Percentiles rank a stretch among this genome's conserved stretches.
phyloP scores from a whole-genome alignment of 2,797 vertebrate genomes.

The Centroberyx gerrardi region DNA sequence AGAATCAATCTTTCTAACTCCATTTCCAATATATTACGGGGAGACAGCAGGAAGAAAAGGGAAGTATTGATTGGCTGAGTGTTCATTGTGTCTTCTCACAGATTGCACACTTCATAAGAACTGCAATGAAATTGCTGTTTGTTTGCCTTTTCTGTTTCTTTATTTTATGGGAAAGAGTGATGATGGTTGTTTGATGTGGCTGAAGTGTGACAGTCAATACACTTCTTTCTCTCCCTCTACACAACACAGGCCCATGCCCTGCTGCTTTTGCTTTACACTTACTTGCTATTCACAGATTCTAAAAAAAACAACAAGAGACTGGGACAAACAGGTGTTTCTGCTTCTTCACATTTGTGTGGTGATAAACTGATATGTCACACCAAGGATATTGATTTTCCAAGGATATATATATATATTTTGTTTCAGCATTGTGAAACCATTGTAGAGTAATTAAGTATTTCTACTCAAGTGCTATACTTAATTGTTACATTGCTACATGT shows the following conservation, averaged over 20 bases:
- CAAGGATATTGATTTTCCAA: neutral
- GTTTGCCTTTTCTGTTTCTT: slow-evolving; percentile 76
- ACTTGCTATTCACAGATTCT: slow-evolving; percentile 24
- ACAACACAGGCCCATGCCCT: neutral
- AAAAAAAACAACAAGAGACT: neutral
- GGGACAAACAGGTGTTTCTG: no score
- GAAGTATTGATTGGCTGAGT: slow-evolving; percentile 86
- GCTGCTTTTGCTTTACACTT: slow-evolving; percentile 22
- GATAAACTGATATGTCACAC: slow-evolving; percentile 10
- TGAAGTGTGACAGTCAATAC: slow-evolving; percentile 71
- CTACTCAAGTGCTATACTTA: neutral
- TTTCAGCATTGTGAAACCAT: neutral
- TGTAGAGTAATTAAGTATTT: neutral
- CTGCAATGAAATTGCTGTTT: slow-evolving; percentile 81
- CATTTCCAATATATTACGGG: slow-evolving; percentile 88
- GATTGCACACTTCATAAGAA: slow-evolving; percentile 85
- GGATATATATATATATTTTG: no score
- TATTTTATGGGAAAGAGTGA: slow-evolving; percentile 76
- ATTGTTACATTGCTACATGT: neutral
- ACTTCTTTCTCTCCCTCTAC: slow-evolving; percentile 43
- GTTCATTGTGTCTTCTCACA: slow-evolving; percentile 82
- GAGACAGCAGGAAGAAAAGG: slow-evolving; percentile 78
- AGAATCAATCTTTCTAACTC: slow-evolving; percentile 89
- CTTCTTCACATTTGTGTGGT: neutral
- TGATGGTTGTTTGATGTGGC: slow-evolving; percentile 75